Percentiles rank a stretch among this genome's conserved stretches.
Conservation (phyloP, 2,888 invertebrate species). For the Dendrolimus pini region DNA sequence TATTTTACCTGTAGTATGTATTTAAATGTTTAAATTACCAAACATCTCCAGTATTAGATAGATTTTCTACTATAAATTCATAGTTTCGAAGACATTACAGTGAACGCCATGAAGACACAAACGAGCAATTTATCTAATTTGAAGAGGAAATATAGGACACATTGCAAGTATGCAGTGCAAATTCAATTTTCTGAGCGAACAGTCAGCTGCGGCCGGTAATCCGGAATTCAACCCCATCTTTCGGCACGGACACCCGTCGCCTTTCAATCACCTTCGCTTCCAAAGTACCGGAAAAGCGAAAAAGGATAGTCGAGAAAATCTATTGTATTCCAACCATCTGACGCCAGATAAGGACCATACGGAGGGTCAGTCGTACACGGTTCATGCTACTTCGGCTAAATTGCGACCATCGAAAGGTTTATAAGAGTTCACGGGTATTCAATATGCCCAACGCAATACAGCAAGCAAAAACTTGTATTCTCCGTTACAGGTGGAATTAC, state of each 20-base stretch:
- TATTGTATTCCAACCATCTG: conserved; percentile 30
- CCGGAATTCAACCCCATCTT: conserved; percentile 48
- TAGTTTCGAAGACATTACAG: too few relatives aligned
- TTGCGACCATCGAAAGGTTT: neutral
- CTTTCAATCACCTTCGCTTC: conserved; percentile 51
- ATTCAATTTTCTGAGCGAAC: conserved; percentile 54
- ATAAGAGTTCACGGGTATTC: neutral
- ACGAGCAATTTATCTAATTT: too few relatives aligned
- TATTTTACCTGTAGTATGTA: too few relatives aligned
- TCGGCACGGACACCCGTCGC: conserved; percentile 41
- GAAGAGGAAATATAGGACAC: too few relatives aligned
- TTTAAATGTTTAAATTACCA: too few relatives aligned
- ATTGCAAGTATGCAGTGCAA: neutral
- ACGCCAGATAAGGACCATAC: conserved; percentile 13
- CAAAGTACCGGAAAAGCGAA: conserved; percentile 25
- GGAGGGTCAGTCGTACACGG: neutral
- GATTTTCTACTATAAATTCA: too few relatives aligned
- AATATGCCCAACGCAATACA: conserved; percentile 13
- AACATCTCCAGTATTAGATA: too few relatives aligned
- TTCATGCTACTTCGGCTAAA: neutral
- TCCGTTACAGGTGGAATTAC: conserved; percentile 52
- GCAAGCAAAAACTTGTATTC: conserved; percentile 53
- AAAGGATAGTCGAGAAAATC: conserved; percentile 29
- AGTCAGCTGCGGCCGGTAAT: conserved; percentile 50
- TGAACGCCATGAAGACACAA: too few relatives aligned